These are phyloP conservation scores for Crenuchus spilurus DNA, from an alignment of 2,797 vertebrate species.

Conservation along the genomic window DNA sequence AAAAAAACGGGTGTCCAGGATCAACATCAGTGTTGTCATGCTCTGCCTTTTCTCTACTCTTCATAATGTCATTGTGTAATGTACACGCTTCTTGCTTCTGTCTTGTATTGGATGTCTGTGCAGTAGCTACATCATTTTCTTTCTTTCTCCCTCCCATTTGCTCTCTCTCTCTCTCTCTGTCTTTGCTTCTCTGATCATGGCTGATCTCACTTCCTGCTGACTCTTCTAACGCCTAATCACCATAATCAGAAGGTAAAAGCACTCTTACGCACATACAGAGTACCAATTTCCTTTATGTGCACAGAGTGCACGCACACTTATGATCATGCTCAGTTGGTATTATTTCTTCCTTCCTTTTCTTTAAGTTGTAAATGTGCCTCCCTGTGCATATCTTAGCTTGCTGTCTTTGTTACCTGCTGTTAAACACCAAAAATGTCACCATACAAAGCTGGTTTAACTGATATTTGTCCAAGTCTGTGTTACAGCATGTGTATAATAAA, in stretches of 20 bases:
- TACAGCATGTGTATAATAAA: slow-evolving; percentile 17
- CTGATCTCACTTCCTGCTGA: slow-evolving; percentile 78
- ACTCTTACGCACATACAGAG: slow-evolving; percentile 49
- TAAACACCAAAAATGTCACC: not conserved
- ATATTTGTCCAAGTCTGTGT: not conserved
- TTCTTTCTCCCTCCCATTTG: slow-evolving; percentile 35
- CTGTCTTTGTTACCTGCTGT: slow-evolving; percentile 25
- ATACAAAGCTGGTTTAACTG: not conserved
- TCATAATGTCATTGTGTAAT: slow-evolving; percentile 37
- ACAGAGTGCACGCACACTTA: not conserved
- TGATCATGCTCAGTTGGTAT: slow-evolving; percentile 18
- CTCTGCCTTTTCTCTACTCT: slow-evolving; percentile 60
- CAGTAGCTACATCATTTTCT: slow-evolving; percentile 44
- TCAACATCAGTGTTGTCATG: slow-evolving; percentile 31
- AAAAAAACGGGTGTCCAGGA: not conserved
- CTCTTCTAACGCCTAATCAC: slow-evolving; percentile 74
- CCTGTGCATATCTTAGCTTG: slow-evolving; percentile 33
- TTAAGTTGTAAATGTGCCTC: slow-evolving; percentile 22
- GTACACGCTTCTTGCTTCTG: slow-evolving; percentile 39
- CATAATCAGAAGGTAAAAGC: slow-evolving; percentile 94
- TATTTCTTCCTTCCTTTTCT: slow-evolving; percentile 13
- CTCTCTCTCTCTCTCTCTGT: slow-evolving; percentile 34
- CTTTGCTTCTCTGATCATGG: slow-evolving; percentile 62
- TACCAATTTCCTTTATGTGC: slow-evolving; percentile 36
- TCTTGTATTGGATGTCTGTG: slow-evolving; percentile 42